These are phyloP conservation scores for Dascyllus trimaculatus DNA, from an alignment of 2,113 vertebrate species.

Conservation along the genomic window DNA sequence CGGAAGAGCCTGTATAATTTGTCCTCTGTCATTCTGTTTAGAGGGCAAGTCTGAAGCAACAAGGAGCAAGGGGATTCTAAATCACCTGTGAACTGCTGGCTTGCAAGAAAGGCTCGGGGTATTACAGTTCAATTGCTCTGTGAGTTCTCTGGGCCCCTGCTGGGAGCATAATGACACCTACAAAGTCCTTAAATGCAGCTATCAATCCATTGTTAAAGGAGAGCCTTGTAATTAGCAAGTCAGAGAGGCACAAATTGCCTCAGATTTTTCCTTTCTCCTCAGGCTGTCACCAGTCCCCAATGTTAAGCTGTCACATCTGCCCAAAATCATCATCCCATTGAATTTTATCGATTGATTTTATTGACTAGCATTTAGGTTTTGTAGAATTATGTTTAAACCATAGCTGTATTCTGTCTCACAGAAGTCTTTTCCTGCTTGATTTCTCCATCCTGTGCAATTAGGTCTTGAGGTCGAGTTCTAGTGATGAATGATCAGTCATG, in stretches of 20 bases:
- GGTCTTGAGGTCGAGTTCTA: not conserved
- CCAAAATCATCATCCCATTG: not conserved
- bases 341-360: constrained; percentile 6
- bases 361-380: constrained; percentile 10
- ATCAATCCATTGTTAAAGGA: constrained; percentile 27
- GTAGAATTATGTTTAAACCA: not conserved
- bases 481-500: constrained; percentile 18
- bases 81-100: constrained; percentile 26
- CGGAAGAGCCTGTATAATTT: constrained; percentile 5
- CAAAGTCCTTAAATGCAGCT: constrained; percentile 32
- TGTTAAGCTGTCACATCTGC: not conserved
- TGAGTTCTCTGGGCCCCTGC: constrained; percentile 7
- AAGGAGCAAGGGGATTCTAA: constrained; percentile 18
- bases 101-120: not conserved
- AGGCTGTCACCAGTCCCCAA: not conserved
- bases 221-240: constrained; percentile 29
- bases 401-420: not conserved
- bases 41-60: constrained; percentile 5
- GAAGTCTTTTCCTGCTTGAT: not conserved
- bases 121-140: constrained; percentile 5
- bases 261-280: constrained; percentile 1
- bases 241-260: constrained; percentile 14
- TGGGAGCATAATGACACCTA: constrained; percentile 16
- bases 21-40: constrained; percentile 13
- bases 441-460: not conserved